A percentile compares a stretch with the other conserved stretches of the same genome.
Evolutionary conservation across 2,113 vertebrate species (phyloP).

Genomic region (Tachuris rubrigastra): DNA sequence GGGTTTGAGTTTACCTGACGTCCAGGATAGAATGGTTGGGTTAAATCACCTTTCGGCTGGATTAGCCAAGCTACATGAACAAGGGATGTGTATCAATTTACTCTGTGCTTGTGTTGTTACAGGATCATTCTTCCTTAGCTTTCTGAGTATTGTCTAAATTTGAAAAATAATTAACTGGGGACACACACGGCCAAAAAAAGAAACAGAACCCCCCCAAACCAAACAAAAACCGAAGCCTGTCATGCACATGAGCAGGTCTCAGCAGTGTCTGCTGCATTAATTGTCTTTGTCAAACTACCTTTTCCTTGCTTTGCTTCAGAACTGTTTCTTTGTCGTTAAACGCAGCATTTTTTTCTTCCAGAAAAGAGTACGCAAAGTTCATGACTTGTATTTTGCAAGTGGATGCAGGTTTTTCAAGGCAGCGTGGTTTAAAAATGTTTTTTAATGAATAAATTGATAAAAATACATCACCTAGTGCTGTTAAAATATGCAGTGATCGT

Average conservation of each 20-base stretch:
- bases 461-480: background rate
- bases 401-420: background rate
- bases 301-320: background rate
- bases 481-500: background rate
- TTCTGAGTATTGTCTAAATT: background rate
- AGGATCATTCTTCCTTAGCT: background rate
- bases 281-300: background rate
- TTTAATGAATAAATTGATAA: background rate
- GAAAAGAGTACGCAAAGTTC: background rate
- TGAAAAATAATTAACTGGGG: background rate
- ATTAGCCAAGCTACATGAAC: background rate
- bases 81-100: fast-evolving
- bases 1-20: background rate
- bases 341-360: background rate
- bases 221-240: background rate
- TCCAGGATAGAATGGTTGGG: background rate
- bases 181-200: background rate
- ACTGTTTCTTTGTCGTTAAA: background rate
- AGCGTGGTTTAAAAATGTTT: background rate
- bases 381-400: background rate
- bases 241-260: background rate
- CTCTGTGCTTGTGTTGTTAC: background rate
- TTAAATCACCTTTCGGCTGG: background rate
- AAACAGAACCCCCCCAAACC: background rate
- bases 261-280: background rate